Conservation (phyloP, 2,113 vertebrate genomes). For the Zootoca vivipara region DNA sequence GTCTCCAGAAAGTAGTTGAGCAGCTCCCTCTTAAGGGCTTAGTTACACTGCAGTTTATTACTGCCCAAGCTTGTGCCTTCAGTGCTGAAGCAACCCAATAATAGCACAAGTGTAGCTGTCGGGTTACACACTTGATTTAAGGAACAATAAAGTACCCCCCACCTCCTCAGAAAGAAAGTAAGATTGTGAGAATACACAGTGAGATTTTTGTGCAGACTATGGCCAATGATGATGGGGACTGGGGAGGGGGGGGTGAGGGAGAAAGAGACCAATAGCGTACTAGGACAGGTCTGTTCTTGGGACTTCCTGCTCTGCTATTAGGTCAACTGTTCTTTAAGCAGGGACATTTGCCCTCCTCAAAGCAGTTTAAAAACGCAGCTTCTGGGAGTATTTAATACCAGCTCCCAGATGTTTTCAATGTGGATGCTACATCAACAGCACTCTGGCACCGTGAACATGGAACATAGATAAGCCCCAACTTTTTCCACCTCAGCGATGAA, state of each 20-base stretch:
- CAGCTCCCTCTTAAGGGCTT: constrained; percentile 11
- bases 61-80: neutral
- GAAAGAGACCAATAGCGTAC: neutral
- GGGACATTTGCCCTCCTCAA: too few species aligned
- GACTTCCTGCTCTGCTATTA: neutral
- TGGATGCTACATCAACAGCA: neutral
- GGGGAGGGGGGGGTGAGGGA: neutral
- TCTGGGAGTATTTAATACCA: neutral
- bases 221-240: neutral
- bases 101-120: neutral
- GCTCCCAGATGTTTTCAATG: constrained; percentile 8
- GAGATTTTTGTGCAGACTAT: neutral
- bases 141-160: neutral
- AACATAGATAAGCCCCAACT: neutral
- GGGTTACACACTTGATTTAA: neutral
- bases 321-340: neutral
- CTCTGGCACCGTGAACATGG: neutral
- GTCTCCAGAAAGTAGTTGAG: neutral
- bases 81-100: neutral
- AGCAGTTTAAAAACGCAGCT: neutral
- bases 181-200: neutral
- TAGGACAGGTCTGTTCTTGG: neutral
- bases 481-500: neutral
- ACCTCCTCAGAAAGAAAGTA: neutral
- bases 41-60: neutral